A percentile compares a stretch with the other conserved stretches of the same genome.
These are phyloP conservation scores for Eudorcas thomsonii DNA, from an alignment of 2,113 vertebrate species.

Conservation along the genomic window DNA sequence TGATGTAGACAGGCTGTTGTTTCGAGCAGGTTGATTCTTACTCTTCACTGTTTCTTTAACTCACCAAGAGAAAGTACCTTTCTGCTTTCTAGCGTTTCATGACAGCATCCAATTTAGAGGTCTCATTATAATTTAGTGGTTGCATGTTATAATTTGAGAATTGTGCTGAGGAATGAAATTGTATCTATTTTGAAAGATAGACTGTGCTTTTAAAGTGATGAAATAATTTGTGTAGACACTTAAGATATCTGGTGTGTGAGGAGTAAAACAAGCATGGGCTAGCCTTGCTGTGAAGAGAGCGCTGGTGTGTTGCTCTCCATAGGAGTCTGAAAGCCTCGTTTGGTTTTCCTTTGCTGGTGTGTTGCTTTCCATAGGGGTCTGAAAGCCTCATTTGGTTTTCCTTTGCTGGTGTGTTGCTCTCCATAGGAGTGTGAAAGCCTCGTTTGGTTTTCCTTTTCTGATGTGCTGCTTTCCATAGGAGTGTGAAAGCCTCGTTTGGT, in stretches of 20 bases:
- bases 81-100: not conserved
- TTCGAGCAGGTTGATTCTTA: not conserved
- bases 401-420: not conserved
- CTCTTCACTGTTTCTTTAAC: not conserved
- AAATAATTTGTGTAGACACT: not conserved
- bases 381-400: not conserved
- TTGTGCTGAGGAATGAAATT: not conserved
- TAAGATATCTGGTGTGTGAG: not conserved
- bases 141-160: constrained; percentile 49
- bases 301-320: not conserved
- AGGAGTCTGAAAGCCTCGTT: not conserved
- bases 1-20: not conserved
- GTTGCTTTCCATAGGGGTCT: no score
- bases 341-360: not conserved
- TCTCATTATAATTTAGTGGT: constrained; percentile 31
- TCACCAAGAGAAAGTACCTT: not conserved
- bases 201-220: not conserved
- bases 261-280: not conserved
- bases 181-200: constrained; percentile 44
- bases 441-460: not conserved
- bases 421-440: not conserved
- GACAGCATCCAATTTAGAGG: constrained; percentile 22
- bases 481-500: not conserved
- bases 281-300: not conserved
- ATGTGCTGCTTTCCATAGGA: no score